Percentiles rank a stretch among this genome's conserved stretches.
phyloP scores from a whole-genome alignment of 2,888 invertebrate species.

The Drosophila longiperda region DNA sequence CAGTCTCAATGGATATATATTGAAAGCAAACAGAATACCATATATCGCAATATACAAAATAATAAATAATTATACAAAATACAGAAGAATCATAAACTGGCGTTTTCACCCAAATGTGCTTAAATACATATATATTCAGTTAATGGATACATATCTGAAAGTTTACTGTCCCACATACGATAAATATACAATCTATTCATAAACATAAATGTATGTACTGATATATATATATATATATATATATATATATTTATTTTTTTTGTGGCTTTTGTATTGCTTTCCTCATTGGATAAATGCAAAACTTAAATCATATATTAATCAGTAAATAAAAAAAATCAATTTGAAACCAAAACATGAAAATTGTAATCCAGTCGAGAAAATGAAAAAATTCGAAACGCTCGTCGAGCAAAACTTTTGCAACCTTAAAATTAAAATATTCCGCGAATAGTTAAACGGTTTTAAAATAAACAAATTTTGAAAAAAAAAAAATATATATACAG shows the following conservation, averaged over 20 bases:
- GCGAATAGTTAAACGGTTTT: conserved; percentile 5
- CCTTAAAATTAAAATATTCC: neutral
- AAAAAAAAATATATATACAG: neutral
- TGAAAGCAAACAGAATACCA: neutral
- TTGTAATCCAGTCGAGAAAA: neutral
- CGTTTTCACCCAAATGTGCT: conserved; percentile 53
- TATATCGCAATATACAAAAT: neutral
- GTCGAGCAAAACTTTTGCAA: neutral
- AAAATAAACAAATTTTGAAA: neutral
- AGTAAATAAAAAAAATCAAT: neutral
- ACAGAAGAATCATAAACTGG: conserved; percentile 13
- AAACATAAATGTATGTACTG: conserved; percentile 2
- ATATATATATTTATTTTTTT: neutral
- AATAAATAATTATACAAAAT: neutral
- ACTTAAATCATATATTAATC: neutral
- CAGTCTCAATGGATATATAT: neutral
- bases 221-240: no score
- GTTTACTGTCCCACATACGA: conserved; percentile 15
- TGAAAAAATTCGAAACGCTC: neutral
- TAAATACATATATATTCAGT: conserved; percentile 34
- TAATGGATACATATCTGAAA: conserved; percentile 52
- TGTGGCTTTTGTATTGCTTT: conserved; percentile 15
- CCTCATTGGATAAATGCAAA: conserved; percentile 1
- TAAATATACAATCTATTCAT: neutral
- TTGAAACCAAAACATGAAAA: neutral